These are phyloP conservation scores for Mythimna loreyi DNA, from an alignment of 2,888 invertebrate species.

Conservation along the genomic window DNA sequence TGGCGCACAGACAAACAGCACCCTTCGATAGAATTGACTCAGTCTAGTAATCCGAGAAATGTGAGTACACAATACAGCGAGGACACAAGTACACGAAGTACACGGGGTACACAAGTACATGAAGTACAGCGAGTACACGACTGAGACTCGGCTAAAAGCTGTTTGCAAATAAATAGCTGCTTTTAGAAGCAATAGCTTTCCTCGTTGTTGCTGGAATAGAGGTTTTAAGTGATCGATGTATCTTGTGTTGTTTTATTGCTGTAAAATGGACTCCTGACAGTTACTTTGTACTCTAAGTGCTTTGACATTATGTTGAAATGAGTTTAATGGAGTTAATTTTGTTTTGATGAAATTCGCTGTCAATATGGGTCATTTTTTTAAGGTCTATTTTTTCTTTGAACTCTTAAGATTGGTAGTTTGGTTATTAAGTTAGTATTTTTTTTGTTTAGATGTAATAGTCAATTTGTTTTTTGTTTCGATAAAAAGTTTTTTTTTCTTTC, in stretches of 20 bases:
- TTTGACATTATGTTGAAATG: constrained; percentile 5
- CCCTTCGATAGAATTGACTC: constrained; percentile 59
- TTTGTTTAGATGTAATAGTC: not conserved
- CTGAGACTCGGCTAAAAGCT: constrained; percentile 62
- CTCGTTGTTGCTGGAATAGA: constrained; percentile 47
- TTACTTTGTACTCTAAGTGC: constrained; percentile 29
- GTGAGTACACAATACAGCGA: constrained; percentile 58
- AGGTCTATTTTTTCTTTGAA: not conserved
- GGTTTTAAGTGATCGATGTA: constrained; percentile 56
- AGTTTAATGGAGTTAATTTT: not conserved
- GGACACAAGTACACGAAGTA: constrained; percentile 46
- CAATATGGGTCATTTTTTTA: not conserved
- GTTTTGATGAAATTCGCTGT: not conserved
- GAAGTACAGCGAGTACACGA: constrained; percentile 39
- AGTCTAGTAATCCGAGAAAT: constrained; percentile 64
- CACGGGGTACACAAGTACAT: constrained; percentile 27
- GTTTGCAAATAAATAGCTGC: constrained; percentile 66
- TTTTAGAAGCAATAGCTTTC: constrained; percentile 65
- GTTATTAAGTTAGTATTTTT: too few species aligned
- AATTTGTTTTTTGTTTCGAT: not conserved
- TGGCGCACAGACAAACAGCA: constrained; percentile 34
- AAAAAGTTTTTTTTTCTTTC: not conserved
- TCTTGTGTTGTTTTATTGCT: constrained; percentile 44
- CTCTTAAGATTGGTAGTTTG: not conserved
- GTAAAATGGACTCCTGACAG: constrained; percentile 21